phyloP scores from a whole-genome alignment of 2,113 vertebrate genomes.

The Malaclemys terrapin region DNA sequence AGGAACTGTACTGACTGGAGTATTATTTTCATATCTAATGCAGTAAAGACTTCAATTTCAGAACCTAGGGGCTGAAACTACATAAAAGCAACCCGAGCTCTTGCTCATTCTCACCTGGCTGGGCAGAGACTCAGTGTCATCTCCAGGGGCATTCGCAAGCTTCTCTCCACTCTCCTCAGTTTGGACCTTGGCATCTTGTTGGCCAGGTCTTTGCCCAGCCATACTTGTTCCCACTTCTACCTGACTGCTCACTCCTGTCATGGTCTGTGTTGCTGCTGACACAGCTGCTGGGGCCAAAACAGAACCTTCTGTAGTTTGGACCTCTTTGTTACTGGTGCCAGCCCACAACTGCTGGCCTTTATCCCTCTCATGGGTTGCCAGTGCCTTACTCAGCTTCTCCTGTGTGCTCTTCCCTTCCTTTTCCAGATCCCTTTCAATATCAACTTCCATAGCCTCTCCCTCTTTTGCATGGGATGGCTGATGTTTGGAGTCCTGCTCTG shows the following conservation, averaged over 20 bases:
- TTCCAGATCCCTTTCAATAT: slow-evolving; percentile 5
- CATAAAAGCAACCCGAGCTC: not conserved
- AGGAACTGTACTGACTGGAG: not conserved
- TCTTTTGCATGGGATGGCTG: not conserved
- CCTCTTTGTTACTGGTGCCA: slow-evolving; percentile 66
- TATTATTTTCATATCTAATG: not conserved
- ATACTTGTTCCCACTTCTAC: slow-evolving; percentile 70
- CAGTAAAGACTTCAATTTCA: not conserved
- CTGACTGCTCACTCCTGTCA: slow-evolving; percentile 60
- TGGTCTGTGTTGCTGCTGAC: slow-evolving; percentile 80
- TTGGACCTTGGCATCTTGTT: slow-evolving; percentile 72
- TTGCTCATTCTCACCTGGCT: slow-evolving; percentile 79
- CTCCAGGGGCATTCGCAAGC: slow-evolving; percentile 50
- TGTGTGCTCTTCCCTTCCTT: slow-evolving; percentile 18
- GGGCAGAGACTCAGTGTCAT: slow-evolving; percentile 75
- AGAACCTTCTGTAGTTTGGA: slow-evolving; percentile 67
- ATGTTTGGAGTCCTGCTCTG: slow-evolving; percentile 32
- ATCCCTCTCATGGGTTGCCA: slow-evolving; percentile 6
- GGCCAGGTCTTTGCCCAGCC: slow-evolving; percentile 62
- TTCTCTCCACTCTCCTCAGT: slow-evolving; percentile 69
- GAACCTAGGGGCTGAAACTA: not conserved
- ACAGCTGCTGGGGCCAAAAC: slow-evolving; percentile 53
- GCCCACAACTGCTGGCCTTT: not conserved
- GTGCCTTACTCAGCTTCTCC: slow-evolving; percentile 42
- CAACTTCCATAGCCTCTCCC: slow-evolving; percentile 59